A percentile compares a stretch with the other conserved stretches of the same genome.
phyloP scores from a whole-genome alignment of 1,140 invertebrate species.

The Calosoma granatense region DNA sequence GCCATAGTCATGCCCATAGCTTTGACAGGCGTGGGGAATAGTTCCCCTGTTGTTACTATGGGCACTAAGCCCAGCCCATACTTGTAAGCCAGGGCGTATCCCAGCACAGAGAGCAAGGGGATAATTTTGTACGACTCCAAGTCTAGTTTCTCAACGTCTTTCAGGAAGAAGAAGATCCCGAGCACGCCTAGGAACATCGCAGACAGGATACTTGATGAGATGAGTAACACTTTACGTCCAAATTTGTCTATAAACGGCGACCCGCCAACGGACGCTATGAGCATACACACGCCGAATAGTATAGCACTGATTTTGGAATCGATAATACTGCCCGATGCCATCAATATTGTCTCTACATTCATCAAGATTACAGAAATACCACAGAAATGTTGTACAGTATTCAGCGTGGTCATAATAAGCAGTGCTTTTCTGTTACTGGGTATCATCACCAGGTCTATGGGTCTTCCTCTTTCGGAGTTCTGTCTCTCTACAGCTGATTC shows the following conservation, averaged over 20 bases:
- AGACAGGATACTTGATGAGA: conserved; percentile 16
- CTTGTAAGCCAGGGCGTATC: conserved; percentile 13
- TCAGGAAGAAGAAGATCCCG: conserved; percentile 20
- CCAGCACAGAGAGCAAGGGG: conserved; percentile 13
- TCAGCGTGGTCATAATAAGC: conserved; percentile 35
- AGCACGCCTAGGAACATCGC: conserved; percentile 6
- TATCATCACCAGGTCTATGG: conserved; percentile 24
- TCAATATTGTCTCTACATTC: conserved; percentile 41
- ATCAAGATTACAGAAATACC: conserved; percentile 46
- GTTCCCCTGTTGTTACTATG: conserved; percentile 54
- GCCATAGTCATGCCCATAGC: conserved; percentile 22
- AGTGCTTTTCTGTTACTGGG: conserved; percentile 24
- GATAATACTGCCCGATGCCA: conserved; percentile 28
- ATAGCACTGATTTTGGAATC: conserved; percentile 24
- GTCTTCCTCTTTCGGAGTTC: conserved; percentile 23
- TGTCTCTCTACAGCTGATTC: conserved; percentile 22
- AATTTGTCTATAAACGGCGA: conserved; percentile 30
- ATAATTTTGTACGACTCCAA: conserved; percentile 7
- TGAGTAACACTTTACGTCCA: conserved; percentile 35
- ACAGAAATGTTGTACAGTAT: conserved; percentile 44
- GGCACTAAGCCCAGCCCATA: conserved; percentile 43
- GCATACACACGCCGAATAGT: conserved; percentile 28
- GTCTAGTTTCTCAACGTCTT: not conserved
- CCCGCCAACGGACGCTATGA: conserved; percentile 21
- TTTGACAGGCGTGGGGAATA: conserved; percentile 47